Percentiles rank a stretch among this genome's conserved stretches.
Conservation (phyloP, 2,888 invertebrate species). For the Epistrophella euchroma region DNA sequence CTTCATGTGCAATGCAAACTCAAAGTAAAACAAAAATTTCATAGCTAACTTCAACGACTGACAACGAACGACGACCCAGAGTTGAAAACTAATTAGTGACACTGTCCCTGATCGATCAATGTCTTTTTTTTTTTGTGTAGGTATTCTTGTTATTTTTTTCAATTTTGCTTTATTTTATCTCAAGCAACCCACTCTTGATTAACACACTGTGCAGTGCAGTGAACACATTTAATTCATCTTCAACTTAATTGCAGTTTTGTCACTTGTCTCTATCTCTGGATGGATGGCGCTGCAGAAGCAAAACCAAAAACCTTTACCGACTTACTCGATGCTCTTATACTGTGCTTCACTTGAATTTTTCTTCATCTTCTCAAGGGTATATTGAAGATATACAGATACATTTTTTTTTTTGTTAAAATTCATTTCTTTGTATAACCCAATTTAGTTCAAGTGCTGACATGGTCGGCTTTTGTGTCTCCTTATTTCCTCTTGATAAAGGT, state of each 20-base stretch:
- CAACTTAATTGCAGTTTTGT: conserved; percentile 69
- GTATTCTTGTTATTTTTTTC: not conserved
- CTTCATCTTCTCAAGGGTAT: conserved; percentile 49
- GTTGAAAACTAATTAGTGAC: conserved; percentile 42
- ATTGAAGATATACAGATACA: conserved; percentile 24
- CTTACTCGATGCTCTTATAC: conserved; percentile 7
- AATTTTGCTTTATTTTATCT: conserved; percentile 37
- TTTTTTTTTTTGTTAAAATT: conserved; percentile 47
- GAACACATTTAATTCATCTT: conserved; percentile 53
- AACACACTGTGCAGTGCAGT: conserved; percentile 47
- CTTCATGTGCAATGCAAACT: conserved; percentile 7
- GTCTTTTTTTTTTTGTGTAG: conserved; percentile 1
- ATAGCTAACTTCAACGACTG: conserved; percentile 2
- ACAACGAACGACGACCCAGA: not conserved
- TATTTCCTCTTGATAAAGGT: conserved; percentile 46
- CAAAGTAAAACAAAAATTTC: not conserved
- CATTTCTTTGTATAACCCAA: conserved; percentile 71
- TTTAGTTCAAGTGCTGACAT: conserved; percentile 74
- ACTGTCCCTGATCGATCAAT: conserved; percentile 39
- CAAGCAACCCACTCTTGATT: conserved; percentile 41
- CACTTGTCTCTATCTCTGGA: conserved; percentile 46
- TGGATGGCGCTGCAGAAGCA: conserved; percentile 20
- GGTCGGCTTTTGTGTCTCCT: conserved; percentile 62
- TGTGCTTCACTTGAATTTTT: conserved; percentile 33
- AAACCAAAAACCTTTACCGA: conserved; percentile 16